Conservation (phyloP, 1,140 invertebrate species). For the Drosophila repleta region DNA sequence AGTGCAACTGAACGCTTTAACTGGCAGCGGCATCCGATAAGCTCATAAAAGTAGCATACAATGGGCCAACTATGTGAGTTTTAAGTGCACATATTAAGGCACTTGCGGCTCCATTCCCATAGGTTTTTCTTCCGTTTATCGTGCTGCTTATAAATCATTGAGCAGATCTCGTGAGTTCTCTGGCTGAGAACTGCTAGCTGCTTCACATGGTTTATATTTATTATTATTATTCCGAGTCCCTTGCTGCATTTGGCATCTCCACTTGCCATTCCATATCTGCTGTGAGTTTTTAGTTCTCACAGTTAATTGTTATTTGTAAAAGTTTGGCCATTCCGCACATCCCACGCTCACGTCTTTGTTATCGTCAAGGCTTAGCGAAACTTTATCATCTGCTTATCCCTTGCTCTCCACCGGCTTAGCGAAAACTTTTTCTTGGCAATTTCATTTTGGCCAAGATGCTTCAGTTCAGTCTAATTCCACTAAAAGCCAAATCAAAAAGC, state of each 20-base stretch:
- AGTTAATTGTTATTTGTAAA: slow-evolving; percentile 71
- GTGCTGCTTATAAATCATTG: slow-evolving; percentile 2
- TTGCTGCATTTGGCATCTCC: slow-evolving; percentile 1
- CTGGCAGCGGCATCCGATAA: slow-evolving; percentile 37
- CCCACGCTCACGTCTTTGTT: slow-evolving; percentile 3
- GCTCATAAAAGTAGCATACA: slow-evolving; percentile 34
- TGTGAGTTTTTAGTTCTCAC: slow-evolving; percentile 29
- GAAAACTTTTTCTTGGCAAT: slow-evolving; percentile 61
- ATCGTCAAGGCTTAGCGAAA: slow-evolving; percentile 21
- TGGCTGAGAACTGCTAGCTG: neutral
- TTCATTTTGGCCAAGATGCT: slow-evolving; percentile 50
- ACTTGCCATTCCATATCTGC: slow-evolving; percentile 40
- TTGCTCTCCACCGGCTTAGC: slow-evolving; percentile 4
- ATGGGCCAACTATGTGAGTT: slow-evolving; percentile 19
- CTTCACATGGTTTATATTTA: neutral
- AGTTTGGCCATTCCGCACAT: slow-evolving; percentile 34
- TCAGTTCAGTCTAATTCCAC: slow-evolving; percentile 15
- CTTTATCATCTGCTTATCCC: slow-evolving; percentile 37
- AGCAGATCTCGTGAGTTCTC: neutral
- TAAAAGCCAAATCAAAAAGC: slow-evolving; percentile 56
- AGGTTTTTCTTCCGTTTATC: neutral
- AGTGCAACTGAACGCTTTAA: slow-evolving; percentile 40
- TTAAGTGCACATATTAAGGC: slow-evolving; percentile 13
- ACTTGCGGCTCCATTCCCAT: neutral
- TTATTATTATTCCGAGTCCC: slow-evolving; percentile 2